phyloP scores from a whole-genome alignment of 2,113 vertebrate species.

The Mormyrus lacerda region DNA sequence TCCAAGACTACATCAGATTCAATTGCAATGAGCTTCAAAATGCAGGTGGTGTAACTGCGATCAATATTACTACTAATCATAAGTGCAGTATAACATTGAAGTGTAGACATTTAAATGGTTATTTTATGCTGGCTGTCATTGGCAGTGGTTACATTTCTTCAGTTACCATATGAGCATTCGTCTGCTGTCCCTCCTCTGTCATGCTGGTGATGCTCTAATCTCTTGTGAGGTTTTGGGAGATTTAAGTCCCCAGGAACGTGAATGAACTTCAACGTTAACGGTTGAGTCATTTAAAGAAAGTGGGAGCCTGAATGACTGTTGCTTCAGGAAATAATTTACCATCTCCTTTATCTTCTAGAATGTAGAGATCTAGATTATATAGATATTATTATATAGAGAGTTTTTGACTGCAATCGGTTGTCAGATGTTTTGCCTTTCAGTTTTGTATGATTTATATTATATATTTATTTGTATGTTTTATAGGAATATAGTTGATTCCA shows the following conservation, averaged over 20 bases:
- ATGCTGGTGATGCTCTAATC: not conserved
- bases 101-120: too few species aligned
- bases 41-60: too few species aligned
- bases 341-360: not conserved
- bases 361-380: not conserved
- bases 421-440: not conserved
- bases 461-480: conserved; percentile 32
- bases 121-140: too few species aligned
- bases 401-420: not conserved
- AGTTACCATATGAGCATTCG: not conserved
- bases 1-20: too few species aligned
- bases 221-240: not conserved
- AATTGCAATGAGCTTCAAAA: too few species aligned
- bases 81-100: too few species aligned
- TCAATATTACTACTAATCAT: too few species aligned
- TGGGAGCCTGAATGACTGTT: not conserved
- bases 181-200: not conserved
- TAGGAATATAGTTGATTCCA: conserved; percentile 77
- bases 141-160: not conserved
- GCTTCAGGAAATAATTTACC: not conserved
- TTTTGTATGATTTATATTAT: not conserved
- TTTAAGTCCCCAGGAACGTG: not conserved
- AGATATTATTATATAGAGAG: too few species aligned
- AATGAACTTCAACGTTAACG: too few species aligned
- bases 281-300: not conserved